These are phyloP conservation scores for Cataglyphis hispanica DNA, from an alignment of 1,140 invertebrate genomes.

Conservation along the genomic window DNA sequence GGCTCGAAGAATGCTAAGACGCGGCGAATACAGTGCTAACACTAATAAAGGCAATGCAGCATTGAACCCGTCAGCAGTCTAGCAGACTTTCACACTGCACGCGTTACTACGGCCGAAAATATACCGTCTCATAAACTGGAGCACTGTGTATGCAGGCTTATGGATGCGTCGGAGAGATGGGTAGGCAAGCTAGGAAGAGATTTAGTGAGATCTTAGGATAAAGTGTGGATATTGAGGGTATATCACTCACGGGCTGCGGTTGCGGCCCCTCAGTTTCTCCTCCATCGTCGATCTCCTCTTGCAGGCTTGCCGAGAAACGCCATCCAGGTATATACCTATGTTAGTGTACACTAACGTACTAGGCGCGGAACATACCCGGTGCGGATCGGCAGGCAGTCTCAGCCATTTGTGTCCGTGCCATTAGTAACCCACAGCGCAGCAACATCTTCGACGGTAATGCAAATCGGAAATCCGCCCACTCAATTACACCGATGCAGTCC, in stretches of 20 bases:
- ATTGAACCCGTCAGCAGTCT: background rate
- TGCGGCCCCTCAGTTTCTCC: constrained; percentile 57
- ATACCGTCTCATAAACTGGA: constrained; percentile 73
- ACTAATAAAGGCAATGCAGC: constrained; percentile 17
- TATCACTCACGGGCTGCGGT: constrained; percentile 83
- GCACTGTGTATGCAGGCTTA: constrained; percentile 71
- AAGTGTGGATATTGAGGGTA: constrained; percentile 84
- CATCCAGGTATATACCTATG: constrained; percentile 69
- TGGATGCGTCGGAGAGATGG: constrained; percentile 58
- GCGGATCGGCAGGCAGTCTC: constrained; percentile 59
- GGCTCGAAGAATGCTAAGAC: background rate
- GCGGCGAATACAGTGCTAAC: background rate
- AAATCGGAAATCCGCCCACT: constrained; percentile 81
- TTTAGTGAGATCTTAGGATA: constrained; percentile 83
- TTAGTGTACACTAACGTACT: constrained; percentile 28
- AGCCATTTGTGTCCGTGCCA: constrained; percentile 74
- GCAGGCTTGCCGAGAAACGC: constrained; percentile 66
- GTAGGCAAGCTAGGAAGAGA: constrained; percentile 76
- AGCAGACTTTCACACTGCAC: constrained; percentile 5
- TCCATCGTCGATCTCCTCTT: constrained; percentile 24
- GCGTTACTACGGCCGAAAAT: constrained; percentile 55
- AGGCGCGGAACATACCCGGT: constrained; percentile 13
- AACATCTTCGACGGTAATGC: constrained; percentile 79
- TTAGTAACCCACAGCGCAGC: constrained; percentile 69
- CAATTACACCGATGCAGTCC: constrained; percentile 77